Conservation (phyloP, 2,797 vertebrate species). For the Passerculus sandwichensis region DNA sequence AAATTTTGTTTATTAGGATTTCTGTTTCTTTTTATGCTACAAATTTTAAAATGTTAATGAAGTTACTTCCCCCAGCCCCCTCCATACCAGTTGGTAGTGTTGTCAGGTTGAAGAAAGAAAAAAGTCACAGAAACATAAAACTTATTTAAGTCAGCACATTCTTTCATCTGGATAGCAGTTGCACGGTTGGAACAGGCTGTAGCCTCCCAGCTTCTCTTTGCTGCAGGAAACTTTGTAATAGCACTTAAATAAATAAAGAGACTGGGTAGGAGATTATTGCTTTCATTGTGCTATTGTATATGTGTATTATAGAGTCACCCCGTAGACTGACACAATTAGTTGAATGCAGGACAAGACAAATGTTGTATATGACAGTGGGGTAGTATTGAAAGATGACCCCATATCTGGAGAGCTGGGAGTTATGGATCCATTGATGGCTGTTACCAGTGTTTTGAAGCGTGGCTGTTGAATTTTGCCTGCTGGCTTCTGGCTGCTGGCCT, state of each 20-base stretch:
- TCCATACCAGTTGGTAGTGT: neutral
- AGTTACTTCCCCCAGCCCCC: neutral
- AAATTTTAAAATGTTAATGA: neutral
- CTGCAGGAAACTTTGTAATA: conserved; percentile 92
- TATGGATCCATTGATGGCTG: conserved; percentile 83
- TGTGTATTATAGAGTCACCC: conserved; percentile 80
- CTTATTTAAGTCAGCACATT: neutral
- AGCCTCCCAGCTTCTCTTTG: conserved; percentile 77
- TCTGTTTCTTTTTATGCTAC: neutral
- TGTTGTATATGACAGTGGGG: conserved; percentile 87
- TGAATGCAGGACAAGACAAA: conserved; percentile 86
- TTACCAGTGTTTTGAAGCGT: conserved; percentile 78
- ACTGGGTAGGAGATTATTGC: conserved; percentile 91
- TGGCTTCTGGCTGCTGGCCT: conserved; percentile 83
- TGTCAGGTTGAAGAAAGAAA: neutral
- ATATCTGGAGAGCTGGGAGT: conserved; percentile 82
- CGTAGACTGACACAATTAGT: conserved; percentile 77
- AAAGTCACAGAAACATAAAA: neutral
- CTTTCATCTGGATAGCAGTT: conserved; percentile 15
- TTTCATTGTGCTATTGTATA: conserved; percentile 93
- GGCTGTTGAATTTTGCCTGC: conserved; percentile 83
- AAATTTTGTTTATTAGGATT: neutral
- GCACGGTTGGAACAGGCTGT: conserved; percentile 4
- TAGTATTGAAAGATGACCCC: conserved; percentile 88
- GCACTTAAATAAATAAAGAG: conserved; percentile 87